A percentile compares a stretch with the other conserved stretches of the same genome.
Conservation (phyloP, 2,888 invertebrate genomes). For the Pristionchus mayeri region DNA sequence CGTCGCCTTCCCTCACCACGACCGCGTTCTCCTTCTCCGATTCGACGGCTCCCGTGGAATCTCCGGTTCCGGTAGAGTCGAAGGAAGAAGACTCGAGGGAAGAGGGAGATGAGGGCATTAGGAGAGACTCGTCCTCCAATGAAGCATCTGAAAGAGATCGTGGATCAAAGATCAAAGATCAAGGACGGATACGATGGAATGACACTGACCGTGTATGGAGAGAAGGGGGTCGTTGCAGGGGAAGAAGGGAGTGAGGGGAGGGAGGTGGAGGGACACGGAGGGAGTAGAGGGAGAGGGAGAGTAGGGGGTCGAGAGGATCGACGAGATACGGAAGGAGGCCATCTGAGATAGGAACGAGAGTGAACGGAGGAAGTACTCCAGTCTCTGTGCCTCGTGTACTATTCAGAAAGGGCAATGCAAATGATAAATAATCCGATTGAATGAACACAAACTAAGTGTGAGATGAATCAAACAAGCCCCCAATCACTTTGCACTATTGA, state of each 20-base stretch:
- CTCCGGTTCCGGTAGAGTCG: conserved; percentile 14
- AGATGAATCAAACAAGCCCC: too few species aligned
- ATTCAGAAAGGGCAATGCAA: too few species aligned
- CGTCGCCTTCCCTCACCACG: conserved; percentile 16
- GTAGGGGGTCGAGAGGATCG: not conserved
- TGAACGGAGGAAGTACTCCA: not conserved
- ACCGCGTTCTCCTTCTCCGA: not conserved
- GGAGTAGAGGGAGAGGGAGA: not conserved
- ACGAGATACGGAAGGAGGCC: conserved; percentile 5
- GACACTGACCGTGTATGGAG: not conserved
- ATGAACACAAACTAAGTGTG: too few species aligned
- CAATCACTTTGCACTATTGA: too few species aligned
- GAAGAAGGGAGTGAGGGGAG: not conserved
- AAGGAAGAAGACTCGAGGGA: conserved; percentile 20
- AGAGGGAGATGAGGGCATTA: not conserved
- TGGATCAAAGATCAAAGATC: not conserved
- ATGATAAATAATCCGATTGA: too few species aligned
- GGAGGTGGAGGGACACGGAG: not conserved
- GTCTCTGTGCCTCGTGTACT: too few species aligned
- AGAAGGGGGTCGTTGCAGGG: not conserved
- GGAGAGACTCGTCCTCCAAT: not conserved
- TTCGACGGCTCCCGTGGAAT: not conserved
- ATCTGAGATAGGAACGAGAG: not conserved
- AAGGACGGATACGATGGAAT: not conserved
- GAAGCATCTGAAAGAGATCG: conserved; percentile 20